Conservation (phyloP, 2,888 invertebrate genomes). For the Drosophila eohydei region DNA sequence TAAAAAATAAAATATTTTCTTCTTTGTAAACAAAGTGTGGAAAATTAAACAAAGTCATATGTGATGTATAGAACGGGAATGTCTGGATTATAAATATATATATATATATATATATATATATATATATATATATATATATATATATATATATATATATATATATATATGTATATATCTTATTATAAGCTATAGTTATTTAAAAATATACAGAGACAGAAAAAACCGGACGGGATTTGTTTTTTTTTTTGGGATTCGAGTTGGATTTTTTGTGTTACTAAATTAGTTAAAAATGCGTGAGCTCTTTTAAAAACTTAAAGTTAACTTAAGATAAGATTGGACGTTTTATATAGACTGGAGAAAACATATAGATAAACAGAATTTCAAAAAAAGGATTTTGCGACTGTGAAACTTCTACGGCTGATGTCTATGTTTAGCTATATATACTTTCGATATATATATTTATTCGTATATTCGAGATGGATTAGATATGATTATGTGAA, state of each 20-base stretch:
- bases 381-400: conserved; percentile 36
- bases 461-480: conserved; percentile 50
- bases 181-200: conserved; percentile 50
- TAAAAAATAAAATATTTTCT: conserved; percentile 80
- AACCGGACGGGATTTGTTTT: conserved; percentile 46
- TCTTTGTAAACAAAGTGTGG: conserved; percentile 46
- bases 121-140: conserved; percentile 18
- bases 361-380: conserved; percentile 14
- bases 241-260: conserved; percentile 18
- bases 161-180: conserved; percentile 31
- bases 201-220: conserved; percentile 48
- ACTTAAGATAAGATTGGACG: conserved; percentile 75
- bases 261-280: conserved; percentile 21
- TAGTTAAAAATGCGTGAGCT: conserved; percentile 17
- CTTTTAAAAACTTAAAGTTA: conserved; percentile 67
- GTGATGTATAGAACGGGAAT: conserved; percentile 32
- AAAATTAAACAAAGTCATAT: conserved; percentile 24
- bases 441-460: conserved; percentile 28
- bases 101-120: conserved; percentile 28
- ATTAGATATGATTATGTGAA: conserved; percentile 57
- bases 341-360: conserved; percentile 41
- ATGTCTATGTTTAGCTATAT: conserved; percentile 39
- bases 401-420: conserved; percentile 35
- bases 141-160: conserved; percentile 21
- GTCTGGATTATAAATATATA: not conserved